Conservation (phyloP, 2,888 invertebrate genomes). For the Neria commutata region DNA sequence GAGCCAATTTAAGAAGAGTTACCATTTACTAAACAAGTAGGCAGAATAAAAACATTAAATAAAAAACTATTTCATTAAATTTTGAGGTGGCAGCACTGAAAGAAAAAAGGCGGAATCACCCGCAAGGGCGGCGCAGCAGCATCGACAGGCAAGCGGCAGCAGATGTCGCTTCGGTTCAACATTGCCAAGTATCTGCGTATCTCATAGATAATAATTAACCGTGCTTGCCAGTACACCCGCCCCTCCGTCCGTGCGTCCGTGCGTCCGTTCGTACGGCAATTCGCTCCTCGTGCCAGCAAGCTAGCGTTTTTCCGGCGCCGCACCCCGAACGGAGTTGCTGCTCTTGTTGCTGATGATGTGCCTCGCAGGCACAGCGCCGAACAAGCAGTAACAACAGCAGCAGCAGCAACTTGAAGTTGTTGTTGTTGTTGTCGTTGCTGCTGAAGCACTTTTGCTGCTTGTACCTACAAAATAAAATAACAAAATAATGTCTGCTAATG, state of each 20-base stretch:
- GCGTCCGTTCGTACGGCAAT: too few species aligned
- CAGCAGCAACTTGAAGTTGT: not conserved
- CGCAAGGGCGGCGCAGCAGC: not conserved
- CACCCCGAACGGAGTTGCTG: not conserved
- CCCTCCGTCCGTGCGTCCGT: not conserved
- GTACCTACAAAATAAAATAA: conserved; percentile 11
- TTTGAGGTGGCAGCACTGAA: too few species aligned
- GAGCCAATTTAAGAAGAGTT: too few species aligned
- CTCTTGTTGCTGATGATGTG: conserved; percentile 4
- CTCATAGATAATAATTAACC: conserved; percentile 50
- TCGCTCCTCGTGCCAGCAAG: too few species aligned
- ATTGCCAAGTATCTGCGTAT: not conserved
- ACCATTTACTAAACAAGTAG: too few species aligned
- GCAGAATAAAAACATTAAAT: not conserved
- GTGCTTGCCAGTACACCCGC: conserved; percentile 19
- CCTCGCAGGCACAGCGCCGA: conserved; percentile 8
- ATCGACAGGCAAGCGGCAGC: not conserved
- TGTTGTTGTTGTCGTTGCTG: conserved; percentile 8
- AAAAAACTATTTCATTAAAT: too few species aligned
- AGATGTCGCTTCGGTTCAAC: not conserved
- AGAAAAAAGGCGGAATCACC: not conserved
- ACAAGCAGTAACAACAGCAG: not conserved
- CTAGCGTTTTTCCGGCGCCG: not conserved
- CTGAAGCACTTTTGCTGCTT: not conserved
- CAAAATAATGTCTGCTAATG: conserved; percentile 49